Base-by-base conservation (phyloP, 2,113 vertebrate genomes). In the Enhydra lutris region DNA sequence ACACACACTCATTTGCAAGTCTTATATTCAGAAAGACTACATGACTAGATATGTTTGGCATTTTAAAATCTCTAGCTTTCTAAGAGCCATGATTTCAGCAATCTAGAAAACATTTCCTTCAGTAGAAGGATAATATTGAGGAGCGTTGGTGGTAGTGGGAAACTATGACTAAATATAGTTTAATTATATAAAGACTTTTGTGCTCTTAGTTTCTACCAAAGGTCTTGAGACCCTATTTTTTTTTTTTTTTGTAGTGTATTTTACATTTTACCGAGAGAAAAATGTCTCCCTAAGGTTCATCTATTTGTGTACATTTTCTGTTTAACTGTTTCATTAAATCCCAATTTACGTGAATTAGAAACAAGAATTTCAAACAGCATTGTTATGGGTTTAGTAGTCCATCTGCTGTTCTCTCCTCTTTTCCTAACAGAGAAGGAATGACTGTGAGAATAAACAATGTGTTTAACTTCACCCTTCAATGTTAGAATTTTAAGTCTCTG, bases 321-420 rank as follows among this genome's bases (percentile, higher is more conserved):
- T 92, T 94, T 89, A 93, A 94, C 89, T 96, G 91, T 95, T 97
- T 97, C 95, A 96, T 97, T 98, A 95, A 97, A 90, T 94, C 95
- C 34, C 88, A 88, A 85, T 96, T 98, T 94, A 94, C 67, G 80
- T 96, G 92, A 95, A 98, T 94, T 47, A 94, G 71, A 94, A 96
- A 95, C 90, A 52, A 85, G 80, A 92, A 91, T 97, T 95, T 95
- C 50, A 95, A 95, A 50, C 50, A 93, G 88, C 65, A 97, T 97
- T 96, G 83, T 96, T 97, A 90, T 21, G 45, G 47, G 88, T 90
- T 97, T 92, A 90, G 94, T 94, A 69, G 74, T 69, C 95, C 91
- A 96, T 97, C 94, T 98, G 95, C 90, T 63, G 76, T 93, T 87
- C 88, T 88, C 69, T 79, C 23, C 36, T 97, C 61, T 97, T 96